These are phyloP conservation scores for Ptyas mucosa DNA, from an alignment of 2,113 vertebrate genomes.

Conservation along the genomic window DNA sequence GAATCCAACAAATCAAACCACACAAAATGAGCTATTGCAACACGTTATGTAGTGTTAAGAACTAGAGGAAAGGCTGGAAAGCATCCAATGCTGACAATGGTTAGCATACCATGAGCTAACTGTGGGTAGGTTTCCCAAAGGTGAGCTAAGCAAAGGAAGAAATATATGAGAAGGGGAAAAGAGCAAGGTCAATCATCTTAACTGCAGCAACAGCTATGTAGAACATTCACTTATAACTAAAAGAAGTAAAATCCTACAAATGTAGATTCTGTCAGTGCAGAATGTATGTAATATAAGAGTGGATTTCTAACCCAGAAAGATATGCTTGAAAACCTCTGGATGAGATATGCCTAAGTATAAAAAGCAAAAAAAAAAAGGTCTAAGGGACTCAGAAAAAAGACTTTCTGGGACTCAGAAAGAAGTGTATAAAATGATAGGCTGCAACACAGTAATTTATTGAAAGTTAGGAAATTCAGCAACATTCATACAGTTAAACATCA, in stretches of 20 bases:
- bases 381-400: too few species aligned
- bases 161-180: neutral
- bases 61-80: neutral
- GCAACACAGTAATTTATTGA: neutral
- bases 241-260: neutral
- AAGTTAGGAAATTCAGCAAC: neutral
- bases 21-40: neutral
- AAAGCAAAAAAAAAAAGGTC: neutral
- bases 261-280: neutral
- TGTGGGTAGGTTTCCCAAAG: too few species aligned
- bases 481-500: neutral
- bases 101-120: neutral
- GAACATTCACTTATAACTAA: too few species aligned
- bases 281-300: too few species aligned
- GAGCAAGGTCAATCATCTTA: neutral
- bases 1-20: neutral
- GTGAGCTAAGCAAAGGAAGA: slow-evolving; percentile 53
- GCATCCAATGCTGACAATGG: too few species aligned
- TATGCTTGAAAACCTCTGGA: too few species aligned
- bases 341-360: neutral
- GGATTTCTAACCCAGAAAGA: neutral
- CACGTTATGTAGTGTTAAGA: neutral
- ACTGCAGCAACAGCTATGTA: neutral
- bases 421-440: neutral
- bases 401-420: neutral